Base-by-base conservation (phyloP, 2,113 vertebrate genomes). In the Grammatotria lemairii region DNA sequence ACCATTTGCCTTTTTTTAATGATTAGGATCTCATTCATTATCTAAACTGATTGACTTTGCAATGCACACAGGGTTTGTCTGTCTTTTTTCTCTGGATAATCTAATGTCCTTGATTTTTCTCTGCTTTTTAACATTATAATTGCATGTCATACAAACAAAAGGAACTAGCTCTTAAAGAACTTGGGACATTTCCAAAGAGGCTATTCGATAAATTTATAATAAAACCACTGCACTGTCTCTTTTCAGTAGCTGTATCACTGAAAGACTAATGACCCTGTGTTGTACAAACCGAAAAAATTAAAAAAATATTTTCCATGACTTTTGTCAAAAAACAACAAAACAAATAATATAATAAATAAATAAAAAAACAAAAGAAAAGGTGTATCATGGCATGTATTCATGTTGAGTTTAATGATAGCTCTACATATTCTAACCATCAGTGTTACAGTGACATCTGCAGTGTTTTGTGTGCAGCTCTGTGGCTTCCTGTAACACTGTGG, bases 401-500 rank as follows among this genome's bases (percentile, higher is more conserved):
- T 54, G 53, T 23, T 54, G 53, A 54, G 1, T 54, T 7, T 23
- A 54, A 54, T 54, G n/a, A 54, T 7, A 23, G 53, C 53, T 54
- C n/a, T 54, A 54, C 0, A 54, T 7, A 11, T 54, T 49, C 47
- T 19, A 19, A 49, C 47, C 4, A 49, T 49, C 47, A 49, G 47
- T 1, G 51, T 53, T 0, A 49, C 0, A 49, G 4, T 4, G 45
- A 49, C 16, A 49, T 49, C 16, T 49, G 16, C 51, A 53, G 19
- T 53, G 51, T 53, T 53, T 53, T 6, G 19, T 53, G 5, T 0
- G 0, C 0, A 53, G 51, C 0, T 53, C 19, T 21, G 19, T 53
- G 0, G 51, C 1, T 54, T 54, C 2, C 0, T 21, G n/a, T 54
- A 4, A 0, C 51, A 2, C 51, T n/a, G 49, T 53, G 49, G 49